Conservation (phyloP, 2,888 invertebrate species). For the Ormia ochracea region DNA sequence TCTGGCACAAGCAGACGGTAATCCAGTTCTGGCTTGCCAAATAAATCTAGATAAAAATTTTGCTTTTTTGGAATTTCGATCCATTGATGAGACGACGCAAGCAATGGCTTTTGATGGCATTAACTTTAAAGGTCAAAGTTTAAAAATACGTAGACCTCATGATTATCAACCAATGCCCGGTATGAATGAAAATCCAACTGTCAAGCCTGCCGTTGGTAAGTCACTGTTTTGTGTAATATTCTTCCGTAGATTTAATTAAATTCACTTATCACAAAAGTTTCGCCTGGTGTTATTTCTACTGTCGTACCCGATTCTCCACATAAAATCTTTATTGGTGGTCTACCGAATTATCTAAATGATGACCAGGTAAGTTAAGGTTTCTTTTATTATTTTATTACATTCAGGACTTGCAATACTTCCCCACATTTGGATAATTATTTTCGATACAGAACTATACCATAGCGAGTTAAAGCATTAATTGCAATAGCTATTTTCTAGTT, state of each 20-base stretch:
- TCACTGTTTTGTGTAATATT: background rate
- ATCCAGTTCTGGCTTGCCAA: conserved; percentile 99
- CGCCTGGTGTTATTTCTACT: conserved; percentile 87
- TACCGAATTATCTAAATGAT: conserved; percentile 98
- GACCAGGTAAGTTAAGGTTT: conserved; percentile 87
- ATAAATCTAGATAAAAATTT: conserved; percentile 99
- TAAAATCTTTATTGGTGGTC: conserved; percentile 98
- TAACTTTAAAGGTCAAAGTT: conserved; percentile 97
- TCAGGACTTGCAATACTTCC: too few species aligned
- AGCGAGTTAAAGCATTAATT: too few species aligned
- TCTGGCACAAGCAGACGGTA: conserved; percentile 97
- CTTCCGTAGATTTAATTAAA: background rate
- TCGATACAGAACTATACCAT: too few species aligned
- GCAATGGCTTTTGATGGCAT: conserved; percentile 99
- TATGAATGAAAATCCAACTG: conserved; percentile 90
- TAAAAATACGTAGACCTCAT: conserved; percentile 97
- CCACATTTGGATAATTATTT: too few species aligned
- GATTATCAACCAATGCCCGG: conserved; percentile 99
- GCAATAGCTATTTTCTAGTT: too few species aligned
- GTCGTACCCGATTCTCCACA: conserved; percentile 98
- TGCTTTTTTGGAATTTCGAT: conserved; percentile 96
- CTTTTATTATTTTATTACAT: background rate
- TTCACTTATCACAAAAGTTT: conserved; percentile 13
- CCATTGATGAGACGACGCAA: conserved; percentile 99
- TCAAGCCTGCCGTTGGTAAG: conserved; percentile 87